Percentiles rank a stretch among this genome's conserved stretches.
These are phyloP conservation scores for Habroteleia sp. DNA, from an alignment of 2,888 invertebrate genomes.

Conservation along the genomic window DNA sequence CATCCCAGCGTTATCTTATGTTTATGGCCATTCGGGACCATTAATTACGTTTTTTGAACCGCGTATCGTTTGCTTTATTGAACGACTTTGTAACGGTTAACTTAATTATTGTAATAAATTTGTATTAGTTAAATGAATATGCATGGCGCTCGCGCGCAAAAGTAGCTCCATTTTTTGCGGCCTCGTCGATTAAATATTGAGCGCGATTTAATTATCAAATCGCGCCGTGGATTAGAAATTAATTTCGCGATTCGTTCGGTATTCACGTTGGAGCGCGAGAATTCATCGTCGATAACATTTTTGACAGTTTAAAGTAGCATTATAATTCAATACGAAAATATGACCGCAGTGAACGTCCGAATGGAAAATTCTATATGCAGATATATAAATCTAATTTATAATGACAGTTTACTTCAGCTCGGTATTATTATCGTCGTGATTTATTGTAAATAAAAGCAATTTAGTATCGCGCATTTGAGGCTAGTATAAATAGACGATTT, in stretches of 20 bases:
- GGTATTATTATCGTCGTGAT: slow-evolving; percentile 30
- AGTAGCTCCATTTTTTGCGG: slow-evolving; percentile 6
- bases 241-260: not conserved
- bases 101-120: slow-evolving; percentile 56
- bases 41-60: slow-evolving; percentile 46
- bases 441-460: slow-evolving; percentile 42
- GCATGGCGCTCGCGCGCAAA: slow-evolving; percentile 9
- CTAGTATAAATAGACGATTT: not conserved
- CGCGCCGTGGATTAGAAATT: slow-evolving; percentile 3
- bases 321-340: slow-evolving; percentile 18
- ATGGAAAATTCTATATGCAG: slow-evolving; percentile 12
- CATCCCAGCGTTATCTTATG: too few relatives aligned
- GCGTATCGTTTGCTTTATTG: slow-evolving; percentile 40
- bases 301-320: slow-evolving; percentile 13
- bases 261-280: not conserved
- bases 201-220: slow-evolving; percentile 14
- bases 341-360: slow-evolving; percentile 1
- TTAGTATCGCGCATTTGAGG: not conserved
- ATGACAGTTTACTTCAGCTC: slow-evolving; percentile 17
- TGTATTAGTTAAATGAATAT: slow-evolving; percentile 50
- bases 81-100: slow-evolving; percentile 58
- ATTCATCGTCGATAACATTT: slow-evolving; percentile 9
- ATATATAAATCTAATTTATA: slow-evolving; percentile 33
- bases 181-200: slow-evolving; percentile 5
- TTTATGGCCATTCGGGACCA: slow-evolving; percentile 32